Base-by-base conservation (phyloP, 2,888 invertebrate species). In the Apodemia hepburni region DNA sequence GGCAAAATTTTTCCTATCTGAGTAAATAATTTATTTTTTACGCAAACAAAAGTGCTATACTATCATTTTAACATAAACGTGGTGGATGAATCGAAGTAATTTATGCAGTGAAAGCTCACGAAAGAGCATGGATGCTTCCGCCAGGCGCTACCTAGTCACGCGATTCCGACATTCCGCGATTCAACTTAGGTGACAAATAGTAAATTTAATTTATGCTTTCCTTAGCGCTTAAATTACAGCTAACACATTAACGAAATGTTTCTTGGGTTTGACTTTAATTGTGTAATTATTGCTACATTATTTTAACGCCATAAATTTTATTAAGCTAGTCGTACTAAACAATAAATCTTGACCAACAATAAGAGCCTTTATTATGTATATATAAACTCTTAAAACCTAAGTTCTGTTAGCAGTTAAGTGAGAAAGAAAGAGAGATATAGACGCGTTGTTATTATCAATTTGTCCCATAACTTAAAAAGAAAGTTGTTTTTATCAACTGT, bases 181-280 rank as follows among this genome's bases (percentile, higher is more conserved):
- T 81, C 79, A 80, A 75, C 76, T 71, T 75, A 85, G 82, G 85
- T 86, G 87, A 87, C 86, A 87, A 87, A 87, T 86, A 81, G 84
- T 81, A 80, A 86, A 85, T 86, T 79, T 80, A 86, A 87, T 85
- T 86, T 85, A 86, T 85, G 84, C 83, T 81, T 77, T 81, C 79
- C 75, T 76, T 73, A 76, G 76, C 78, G 72, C 74, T 76, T 76
- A 77, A 78, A 82, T 83, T 80, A 82, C 77, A 79, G 79, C 75
- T 71, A 73, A 75, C 78, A 75, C 78, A 77, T 71, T 67, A 65
- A 60, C 65, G 66, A 62, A 68, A 68, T 62, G 58, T 64, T 62
- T 62, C 66, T 65, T 66, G 66, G 63, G 54, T 57, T 57, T 7
- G 27, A 57, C 54, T 57, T 57, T 51, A 22, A 51, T 51, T 57